These are phyloP conservation scores for Zonotrichia albicollis DNA, from an alignment of 2,797 vertebrate genomes.

Conservation along the genomic window DNA sequence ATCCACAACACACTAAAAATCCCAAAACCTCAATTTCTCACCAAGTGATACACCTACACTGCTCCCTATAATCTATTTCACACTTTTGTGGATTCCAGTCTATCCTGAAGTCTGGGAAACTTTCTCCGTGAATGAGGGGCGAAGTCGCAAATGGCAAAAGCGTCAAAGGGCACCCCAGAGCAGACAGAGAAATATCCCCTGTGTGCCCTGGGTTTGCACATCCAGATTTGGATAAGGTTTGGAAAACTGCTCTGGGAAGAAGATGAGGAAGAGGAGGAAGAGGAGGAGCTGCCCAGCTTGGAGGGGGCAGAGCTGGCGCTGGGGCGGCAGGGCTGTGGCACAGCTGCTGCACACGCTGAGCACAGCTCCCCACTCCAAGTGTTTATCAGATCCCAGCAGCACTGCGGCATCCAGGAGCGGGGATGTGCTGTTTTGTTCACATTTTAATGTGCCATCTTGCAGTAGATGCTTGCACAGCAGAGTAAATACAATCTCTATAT, in stretches of 20 bases:
- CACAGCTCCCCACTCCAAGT: conserved; percentile 40
- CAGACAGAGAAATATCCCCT: neutral
- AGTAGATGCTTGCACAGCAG: conserved; percentile 73
- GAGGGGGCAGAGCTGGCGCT: neutral
- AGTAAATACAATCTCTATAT: conserved; percentile 74
- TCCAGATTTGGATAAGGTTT: neutral
- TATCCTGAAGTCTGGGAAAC: neutral
- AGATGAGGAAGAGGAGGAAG: neutral
- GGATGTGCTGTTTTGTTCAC: conserved; percentile 70
- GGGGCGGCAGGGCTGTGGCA: neutral
- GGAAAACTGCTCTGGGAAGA: neutral
- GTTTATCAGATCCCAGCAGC: conserved; percentile 66
- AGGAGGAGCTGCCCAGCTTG: neutral
- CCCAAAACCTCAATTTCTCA: too few species aligned
- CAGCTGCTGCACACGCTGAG: conserved; percentile 40
- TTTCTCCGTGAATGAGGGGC: neutral
- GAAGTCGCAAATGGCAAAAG: neutral
- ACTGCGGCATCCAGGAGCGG: conserved; percentile 68
- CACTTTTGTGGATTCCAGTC: neutral
- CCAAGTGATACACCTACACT: neutral
- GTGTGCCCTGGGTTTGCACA: neutral
- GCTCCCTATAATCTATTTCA: neutral
- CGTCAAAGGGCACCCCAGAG: neutral
- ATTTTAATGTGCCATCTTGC: conserved; percentile 72
- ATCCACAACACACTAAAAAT: too few species aligned